Evolutionary conservation across 1,140 invertebrate species (phyloP), one percentile per base, ranked within the genome.

Genomic region (Thaumatotibia leucotreta): DNA sequence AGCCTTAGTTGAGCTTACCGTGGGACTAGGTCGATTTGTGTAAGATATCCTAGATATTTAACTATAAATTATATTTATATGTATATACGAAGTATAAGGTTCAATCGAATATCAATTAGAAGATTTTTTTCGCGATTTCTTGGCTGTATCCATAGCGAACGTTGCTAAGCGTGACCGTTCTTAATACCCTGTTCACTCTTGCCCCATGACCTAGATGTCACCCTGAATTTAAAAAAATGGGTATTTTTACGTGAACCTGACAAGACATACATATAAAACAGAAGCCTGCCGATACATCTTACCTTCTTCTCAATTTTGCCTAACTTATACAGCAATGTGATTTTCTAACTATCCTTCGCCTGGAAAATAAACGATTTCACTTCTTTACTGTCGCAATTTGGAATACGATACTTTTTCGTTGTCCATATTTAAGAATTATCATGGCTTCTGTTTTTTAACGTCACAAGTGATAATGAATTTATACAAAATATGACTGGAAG

Each of bases 321-420:
- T 58, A 86, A 70, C 75, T 77, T 76, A 88, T 87, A 85, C 84
- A 82, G 86, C 86, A 89, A 88, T 88, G 83, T 50, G 87, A 89
- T 81, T 88, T 88, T 85, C 81, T 88, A 85, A 87, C 78, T 77
- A 89, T 81, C 24, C 86, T 78, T 72, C 82, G 72, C 79, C 86
- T 89, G 85, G 69, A 89, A 89, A 78, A 76, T 79, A 68, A 77
- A 72, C 49, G 50, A 62, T 58, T 58, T 49, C 64, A 54, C 17
- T 29, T 4, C 39, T 45, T 45, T 45, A 27, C 20, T 49, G 20
- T n/a, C 11, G 52, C 23, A 23, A 24, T 58, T 58, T 24, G 17
- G 24, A 52, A n/a, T 6, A 3, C n/a, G 10, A 11, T 24, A n/a
- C n/a, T 22, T 4, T 63, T 32, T 20, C 17, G 17, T 14, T 54